These are phyloP conservation scores for Carposina sasakii DNA, from an alignment of 1,140 invertebrate species.

Conservation along the genomic window DNA sequence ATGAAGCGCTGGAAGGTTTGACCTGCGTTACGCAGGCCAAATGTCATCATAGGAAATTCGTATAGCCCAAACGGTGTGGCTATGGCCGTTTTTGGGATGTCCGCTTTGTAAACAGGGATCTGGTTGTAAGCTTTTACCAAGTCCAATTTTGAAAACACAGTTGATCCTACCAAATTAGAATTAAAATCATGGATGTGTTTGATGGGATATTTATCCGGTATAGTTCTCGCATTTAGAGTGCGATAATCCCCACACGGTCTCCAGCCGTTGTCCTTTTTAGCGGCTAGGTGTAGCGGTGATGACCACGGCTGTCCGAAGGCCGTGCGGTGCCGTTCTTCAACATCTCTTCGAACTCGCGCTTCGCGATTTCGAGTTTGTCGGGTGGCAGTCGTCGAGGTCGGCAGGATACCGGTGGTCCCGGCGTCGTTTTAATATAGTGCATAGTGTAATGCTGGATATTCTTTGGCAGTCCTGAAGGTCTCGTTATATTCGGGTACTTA, in stretches of 20 bases:
- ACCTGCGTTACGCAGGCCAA: slow-evolving; percentile 23
- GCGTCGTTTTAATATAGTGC: background rate
- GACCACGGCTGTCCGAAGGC: slow-evolving; percentile 53
- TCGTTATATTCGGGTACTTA: slow-evolving; percentile 14
- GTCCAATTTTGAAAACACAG: background rate
- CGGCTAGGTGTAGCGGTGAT: slow-evolving; percentile 50
- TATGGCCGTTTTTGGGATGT: slow-evolving; percentile 1
- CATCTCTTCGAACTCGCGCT: slow-evolving; percentile 1
- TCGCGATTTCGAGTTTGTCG: slow-evolving; percentile 23
- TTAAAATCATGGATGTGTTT: slow-evolving; percentile 9
- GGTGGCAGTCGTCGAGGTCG: slow-evolving; percentile 36
- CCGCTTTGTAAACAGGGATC: background rate
- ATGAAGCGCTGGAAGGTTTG: slow-evolving; percentile 46
- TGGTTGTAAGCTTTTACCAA: slow-evolving; percentile 1
- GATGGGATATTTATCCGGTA: slow-evolving; percentile 34
- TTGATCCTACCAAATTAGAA: background rate
- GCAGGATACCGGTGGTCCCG: background rate
- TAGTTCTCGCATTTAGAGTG: slow-evolving; percentile 52
- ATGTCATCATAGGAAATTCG: slow-evolving; percentile 1
- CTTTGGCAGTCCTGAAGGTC: slow-evolving; percentile 21
- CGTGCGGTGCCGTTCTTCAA: slow-evolving; percentile 13
- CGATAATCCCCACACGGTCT: slow-evolving; percentile 64
- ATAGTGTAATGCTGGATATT: slow-evolving; percentile 31
- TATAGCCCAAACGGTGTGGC: background rate
- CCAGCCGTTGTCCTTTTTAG: slow-evolving; percentile 48